phyloP scores from a whole-genome alignment of 2,113 vertebrate genomes.

The Ranitomeya variabilis region DNA sequence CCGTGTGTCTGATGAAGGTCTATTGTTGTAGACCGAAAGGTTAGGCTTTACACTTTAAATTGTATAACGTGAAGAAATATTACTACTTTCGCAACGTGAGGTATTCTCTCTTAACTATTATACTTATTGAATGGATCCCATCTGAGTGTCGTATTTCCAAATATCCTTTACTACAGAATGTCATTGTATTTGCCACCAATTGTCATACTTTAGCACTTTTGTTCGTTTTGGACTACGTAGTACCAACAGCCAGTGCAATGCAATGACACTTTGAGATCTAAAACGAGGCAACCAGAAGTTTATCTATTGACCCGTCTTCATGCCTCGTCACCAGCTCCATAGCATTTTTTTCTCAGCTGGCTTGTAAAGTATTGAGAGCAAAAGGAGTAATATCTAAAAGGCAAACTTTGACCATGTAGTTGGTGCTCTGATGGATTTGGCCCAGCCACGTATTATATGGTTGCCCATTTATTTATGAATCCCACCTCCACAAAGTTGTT shows the following conservation, averaged over 20 bases:
- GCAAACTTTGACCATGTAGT: too few species aligned
- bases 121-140: too few species aligned
- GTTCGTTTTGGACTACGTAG: background rate
- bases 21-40: too few species aligned
- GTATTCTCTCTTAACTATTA: too few species aligned
- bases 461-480: background rate
- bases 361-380: background rate
- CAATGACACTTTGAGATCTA: background rate
- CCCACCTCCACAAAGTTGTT: too few species aligned
- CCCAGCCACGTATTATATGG: background rate
- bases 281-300: background rate
- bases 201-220: background rate
- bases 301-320: background rate
- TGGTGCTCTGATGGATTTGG: background rate
- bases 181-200: background rate
- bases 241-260: background rate
- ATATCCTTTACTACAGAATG: too few species aligned
- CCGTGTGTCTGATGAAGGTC: too few species aligned
- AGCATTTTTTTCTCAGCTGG: background rate
- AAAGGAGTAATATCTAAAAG: background rate
- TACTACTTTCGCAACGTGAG: too few species aligned
- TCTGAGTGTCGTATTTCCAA: too few species aligned
- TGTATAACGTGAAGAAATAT: too few species aligned
- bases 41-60: too few species aligned
- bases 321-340: background rate